Base-by-base conservation (phyloP, 2,797 vertebrate species). In the Acridotheres tristis region DNA sequence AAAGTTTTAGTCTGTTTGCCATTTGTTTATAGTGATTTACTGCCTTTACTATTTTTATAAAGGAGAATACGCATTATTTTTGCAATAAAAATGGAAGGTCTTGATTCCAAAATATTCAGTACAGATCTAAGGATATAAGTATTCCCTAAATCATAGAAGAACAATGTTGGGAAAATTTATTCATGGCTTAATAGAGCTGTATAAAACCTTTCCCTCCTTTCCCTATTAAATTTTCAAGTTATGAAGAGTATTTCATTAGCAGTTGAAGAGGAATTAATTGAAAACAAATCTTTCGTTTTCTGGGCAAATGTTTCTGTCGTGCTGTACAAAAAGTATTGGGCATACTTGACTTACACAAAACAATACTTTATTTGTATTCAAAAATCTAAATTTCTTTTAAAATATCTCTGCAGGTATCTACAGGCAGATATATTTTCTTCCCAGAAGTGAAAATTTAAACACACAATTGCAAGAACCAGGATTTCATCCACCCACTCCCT, bases 401-500 rank as follows among this genome's bases (percentile, higher is more conserved):
- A 77, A 48, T 0, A 34, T 50, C 29, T 89, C 38, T 73, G 19
- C 45, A 47, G 42, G 6, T 83, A 27, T 67, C 61, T 89, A 22
- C 42, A 80, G 59, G 65, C 43, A 89, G 53, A 63, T 89, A 30
- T 23, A 65, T 83, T 88, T 91, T 85, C 62, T 82, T 87, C 30
- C 23, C 34, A 68, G 63, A 86, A 81, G 11, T 34, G 75, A 79
- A 51, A 82, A 66, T 85, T 92, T 68, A 79, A 94, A 73, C n/a
- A 43, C 12, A 9, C 9, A 23, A 62, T 90, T 93, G 59, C 71
- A 73, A 79, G 90, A 93, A 87, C 13, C 14, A 59, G 67, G 51
- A 48, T 92, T 94, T 93, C 43, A 84, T 89, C 78, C 43, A 61
- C 40, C 53, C 88, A 40, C 75, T 92, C 87, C 51, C 72, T 57